A percentile compares a stretch with the other conserved stretches of the same genome.
Conservation (phyloP, 2,113 vertebrate genomes). For the Hoplias malabaricus region DNA sequence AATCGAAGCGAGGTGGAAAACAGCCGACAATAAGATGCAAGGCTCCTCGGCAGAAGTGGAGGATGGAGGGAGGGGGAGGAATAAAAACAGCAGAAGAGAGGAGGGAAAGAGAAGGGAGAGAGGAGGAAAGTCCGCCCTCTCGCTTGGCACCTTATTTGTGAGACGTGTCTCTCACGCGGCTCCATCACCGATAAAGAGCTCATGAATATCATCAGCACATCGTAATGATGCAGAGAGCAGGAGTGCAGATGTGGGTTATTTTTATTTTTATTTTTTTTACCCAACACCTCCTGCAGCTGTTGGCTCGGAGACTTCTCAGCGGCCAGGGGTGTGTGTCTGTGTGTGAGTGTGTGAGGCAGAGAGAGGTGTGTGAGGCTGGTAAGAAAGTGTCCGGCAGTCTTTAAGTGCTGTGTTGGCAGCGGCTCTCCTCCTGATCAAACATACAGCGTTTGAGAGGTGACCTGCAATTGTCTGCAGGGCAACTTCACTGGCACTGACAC, state of each 20-base stretch:
- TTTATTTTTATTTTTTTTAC: neutral
- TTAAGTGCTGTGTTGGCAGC: conserved; percentile 14
- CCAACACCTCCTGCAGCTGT: neutral
- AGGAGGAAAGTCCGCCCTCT: conserved; percentile 1
- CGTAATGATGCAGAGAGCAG: neutral
- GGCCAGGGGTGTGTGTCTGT: neutral
- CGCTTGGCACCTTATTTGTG: conserved; percentile 1
- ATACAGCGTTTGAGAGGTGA: conserved; percentile 32
- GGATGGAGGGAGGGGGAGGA: neutral
- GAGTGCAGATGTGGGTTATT: neutral
- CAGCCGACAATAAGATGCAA: conserved; percentile 28
- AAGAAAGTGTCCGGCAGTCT: conserved; percentile 21
- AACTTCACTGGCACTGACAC: neutral
- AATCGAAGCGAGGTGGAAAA: conserved; percentile 14
- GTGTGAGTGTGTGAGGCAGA: neutral
- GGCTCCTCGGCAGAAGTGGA: neutral
- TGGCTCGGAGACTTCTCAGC: neutral
- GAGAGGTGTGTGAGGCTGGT: conserved; percentile 13
- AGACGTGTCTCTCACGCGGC: conserved; percentile 24
- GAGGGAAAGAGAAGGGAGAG: neutral
- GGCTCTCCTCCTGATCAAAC: conserved; percentile 31
- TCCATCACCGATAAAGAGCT: conserved; percentile 15
- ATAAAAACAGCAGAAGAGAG: neutral
- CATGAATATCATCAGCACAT: conserved; percentile 16
- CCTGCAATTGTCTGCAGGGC: conserved; percentile 37